These are phyloP conservation scores for Cactoblastis cactorum DNA, from an alignment of 2,888 invertebrate species.

Conservation along the genomic window DNA sequence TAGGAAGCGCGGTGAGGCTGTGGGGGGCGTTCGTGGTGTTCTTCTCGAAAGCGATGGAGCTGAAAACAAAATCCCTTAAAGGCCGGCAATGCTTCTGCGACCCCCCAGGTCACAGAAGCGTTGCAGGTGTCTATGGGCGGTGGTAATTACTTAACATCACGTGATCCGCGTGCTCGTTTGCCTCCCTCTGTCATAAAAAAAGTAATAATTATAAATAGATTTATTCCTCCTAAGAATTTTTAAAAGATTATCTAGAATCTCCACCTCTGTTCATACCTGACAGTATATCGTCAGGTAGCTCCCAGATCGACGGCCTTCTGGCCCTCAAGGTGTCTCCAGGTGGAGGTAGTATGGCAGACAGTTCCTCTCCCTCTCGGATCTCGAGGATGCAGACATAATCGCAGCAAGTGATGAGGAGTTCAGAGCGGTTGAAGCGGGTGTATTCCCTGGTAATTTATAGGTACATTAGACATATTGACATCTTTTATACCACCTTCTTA, in stretches of 20 bases:
- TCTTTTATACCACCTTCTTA: too few relatives aligned
- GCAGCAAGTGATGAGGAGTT: slow-evolving; percentile 75
- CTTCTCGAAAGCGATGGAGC: slow-evolving; percentile 15
- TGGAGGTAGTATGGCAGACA: slow-evolving; percentile 34
- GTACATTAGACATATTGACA: too few relatives aligned
- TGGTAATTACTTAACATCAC: too few relatives aligned
- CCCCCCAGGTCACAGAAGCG: too few relatives aligned
- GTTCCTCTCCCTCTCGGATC: slow-evolving; percentile 25
- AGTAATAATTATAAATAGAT: too few relatives aligned
- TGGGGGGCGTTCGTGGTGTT: slow-evolving; percentile 19
- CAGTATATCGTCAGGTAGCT: slow-evolving; percentile 42
- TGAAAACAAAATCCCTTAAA: too few relatives aligned
- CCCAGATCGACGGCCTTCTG: slow-evolving; percentile 58
- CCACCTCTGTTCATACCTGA: slow-evolving; percentile 22
- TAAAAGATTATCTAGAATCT: too few relatives aligned
- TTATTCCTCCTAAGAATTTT: too few relatives aligned
- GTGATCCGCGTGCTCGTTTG: too few relatives aligned
- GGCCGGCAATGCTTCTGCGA: too few relatives aligned
- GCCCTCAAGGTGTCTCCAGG: slow-evolving; percentile 56
- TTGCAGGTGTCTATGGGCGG: too few relatives aligned
- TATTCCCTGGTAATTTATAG: slow-evolving; percentile 39
- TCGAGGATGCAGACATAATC: slow-evolving; percentile 70
- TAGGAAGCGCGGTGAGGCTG: slow-evolving; percentile 30
- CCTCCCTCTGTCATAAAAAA: too few relatives aligned
- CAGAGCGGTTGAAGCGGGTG: slow-evolving; percentile 45